Evolutionary conservation across 2,113 vertebrate species (phyloP), one percentile per base, ranked within the genome.

Genomic region (Lathamus discolor): DNA sequence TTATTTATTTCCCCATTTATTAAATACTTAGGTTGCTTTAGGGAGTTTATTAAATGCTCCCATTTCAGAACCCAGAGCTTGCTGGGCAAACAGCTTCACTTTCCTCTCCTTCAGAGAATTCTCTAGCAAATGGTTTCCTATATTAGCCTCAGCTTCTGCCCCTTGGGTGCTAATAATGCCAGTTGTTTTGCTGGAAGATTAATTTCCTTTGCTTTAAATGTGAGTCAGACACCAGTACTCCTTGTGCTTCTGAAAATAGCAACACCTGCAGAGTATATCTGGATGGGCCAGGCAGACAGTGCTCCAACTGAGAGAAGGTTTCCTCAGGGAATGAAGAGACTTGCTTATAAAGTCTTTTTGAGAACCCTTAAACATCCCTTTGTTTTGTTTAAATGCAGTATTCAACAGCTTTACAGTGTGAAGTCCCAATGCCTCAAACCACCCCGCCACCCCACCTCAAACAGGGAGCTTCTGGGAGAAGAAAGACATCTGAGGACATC

Each of bases 201-300:
- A 92, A 95, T 96, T 98, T 96, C 96, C 88, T 95, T 93, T 90
- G 81, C 41, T 92, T 96, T 91, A 92, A 94, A 93, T 80, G 95
- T 91, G 69, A 97, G 67, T 91, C 77, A 89, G 95, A 96, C 63
- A 89, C 41, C 35, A 64, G 91, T 87, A 86, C 88, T 93, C 64
- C 31, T 68, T 83, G 41, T 74, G 87, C 88, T 96, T 95, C 85
- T 95, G 88, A 93, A 97, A 95, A 95, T 69, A 93, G 83, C 33
- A 96, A 89, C 68, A 95, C 63, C 89, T 95, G 68, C 67, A 82
- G 68, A 93, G 59, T 73, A 41, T 85, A 87, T 79, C 52, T 94
- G 67, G 87, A 94, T 64, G 83, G 93, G 77, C 66, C 64, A 93
- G 61, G 27, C 66, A 96, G 91, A 43, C 54, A 55, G 35, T 20